Conservation (phyloP, 2,888 invertebrate genomes). For the Trachelus iudaicus region DNA sequence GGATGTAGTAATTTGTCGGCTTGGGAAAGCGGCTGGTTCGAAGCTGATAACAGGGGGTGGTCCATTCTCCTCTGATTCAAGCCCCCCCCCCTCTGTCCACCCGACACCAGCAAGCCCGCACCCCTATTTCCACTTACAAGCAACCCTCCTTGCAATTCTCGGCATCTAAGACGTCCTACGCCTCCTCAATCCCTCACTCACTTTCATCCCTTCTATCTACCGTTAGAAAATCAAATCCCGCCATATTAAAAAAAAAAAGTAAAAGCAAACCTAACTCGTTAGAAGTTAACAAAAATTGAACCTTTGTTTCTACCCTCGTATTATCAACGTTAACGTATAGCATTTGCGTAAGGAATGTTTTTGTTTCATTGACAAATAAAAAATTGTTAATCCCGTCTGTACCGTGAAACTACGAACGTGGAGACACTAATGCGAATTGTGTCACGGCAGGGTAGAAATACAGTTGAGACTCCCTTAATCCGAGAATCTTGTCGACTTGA, state of each 20-base stretch:
- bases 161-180: constrained; percentile 45
- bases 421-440: neutral
- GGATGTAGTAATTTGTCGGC: constrained; percentile 64
- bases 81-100: constrained; percentile 32
- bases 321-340: neutral
- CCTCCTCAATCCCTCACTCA: constrained; percentile 19
- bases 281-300: neutral
- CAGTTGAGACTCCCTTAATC: neutral
- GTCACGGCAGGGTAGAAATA: neutral
- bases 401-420: neutral
- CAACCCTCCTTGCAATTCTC: constrained; percentile 32
- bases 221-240: neutral
- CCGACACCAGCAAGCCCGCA: constrained; percentile 34
- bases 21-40: constrained; percentile 60
- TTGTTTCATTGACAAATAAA: neutral
- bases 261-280: neutral
- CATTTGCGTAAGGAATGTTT: neutral
- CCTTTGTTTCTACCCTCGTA: neutral
- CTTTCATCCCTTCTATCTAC: constrained; percentile 4
- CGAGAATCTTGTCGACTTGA: constrained; percentile 25
- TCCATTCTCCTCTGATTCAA: constrained; percentile 61
- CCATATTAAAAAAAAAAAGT: neutral
- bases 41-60: constrained; percentile 62
- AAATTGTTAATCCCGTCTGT: neutral
- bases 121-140: constrained; percentile 34